These are phyloP conservation scores for Thera obeliscata DNA, from an alignment of 2,888 invertebrate species.

Conservation along the genomic window DNA sequence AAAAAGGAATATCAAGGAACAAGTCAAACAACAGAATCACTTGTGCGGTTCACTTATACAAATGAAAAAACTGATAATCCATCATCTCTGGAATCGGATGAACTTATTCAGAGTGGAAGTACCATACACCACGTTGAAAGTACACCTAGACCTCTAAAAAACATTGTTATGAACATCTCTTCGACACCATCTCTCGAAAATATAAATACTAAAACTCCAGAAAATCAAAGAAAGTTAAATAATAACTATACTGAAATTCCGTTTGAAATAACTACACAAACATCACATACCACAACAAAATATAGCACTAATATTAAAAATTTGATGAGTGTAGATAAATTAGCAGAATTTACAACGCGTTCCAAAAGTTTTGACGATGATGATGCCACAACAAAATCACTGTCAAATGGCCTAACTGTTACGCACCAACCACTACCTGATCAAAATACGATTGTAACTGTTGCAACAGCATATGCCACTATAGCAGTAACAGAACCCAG, in stretches of 20 bases:
- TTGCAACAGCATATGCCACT: neutral
- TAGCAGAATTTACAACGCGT: neutral
- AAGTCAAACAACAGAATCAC: constrained; percentile 26
- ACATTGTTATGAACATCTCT: constrained; percentile 49
- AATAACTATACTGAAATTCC: constrained; percentile 63
- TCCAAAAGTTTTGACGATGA: neutral
- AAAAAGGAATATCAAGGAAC: constrained; percentile 6
- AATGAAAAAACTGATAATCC: constrained; percentile 30
- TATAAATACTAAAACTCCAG: constrained; percentile 75
- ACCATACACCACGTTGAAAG: constrained; percentile 69
- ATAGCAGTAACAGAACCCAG: neutral
- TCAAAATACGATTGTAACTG: neutral
- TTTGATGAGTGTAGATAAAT: neutral
- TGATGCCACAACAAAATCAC: constrained; percentile 1
- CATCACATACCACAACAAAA: constrained; percentile 27
- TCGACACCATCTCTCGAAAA: constrained; percentile 60
- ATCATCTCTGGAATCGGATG: constrained; percentile 49
- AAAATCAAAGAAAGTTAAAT: constrained; percentile 74
- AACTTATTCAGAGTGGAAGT: constrained; percentile 68
- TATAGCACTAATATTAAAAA: constrained; percentile 20
- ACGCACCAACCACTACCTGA: neutral
- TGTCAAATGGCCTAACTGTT: neutral
- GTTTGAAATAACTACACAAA: constrained; percentile 42
- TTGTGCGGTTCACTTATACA: constrained; percentile 26
- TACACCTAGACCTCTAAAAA: constrained; percentile 64